Conservation (phyloP, 2,888 invertebrate species). For the Napeogenes inachia region DNA sequence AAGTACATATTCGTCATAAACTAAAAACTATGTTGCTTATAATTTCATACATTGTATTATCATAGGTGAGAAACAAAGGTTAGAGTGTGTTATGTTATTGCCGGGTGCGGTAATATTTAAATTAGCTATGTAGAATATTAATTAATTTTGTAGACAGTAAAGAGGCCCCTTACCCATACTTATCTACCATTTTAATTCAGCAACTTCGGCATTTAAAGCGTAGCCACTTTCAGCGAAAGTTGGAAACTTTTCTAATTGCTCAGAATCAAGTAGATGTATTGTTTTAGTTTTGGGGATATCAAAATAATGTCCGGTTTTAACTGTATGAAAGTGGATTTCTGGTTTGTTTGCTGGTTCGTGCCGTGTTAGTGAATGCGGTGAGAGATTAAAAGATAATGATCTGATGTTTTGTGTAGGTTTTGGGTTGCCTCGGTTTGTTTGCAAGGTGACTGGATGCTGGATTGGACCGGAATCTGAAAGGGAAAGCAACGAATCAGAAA, state of each 20-base stretch:
- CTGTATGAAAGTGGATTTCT: conserved; percentile 9
- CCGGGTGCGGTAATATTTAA: no score
- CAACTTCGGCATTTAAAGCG: conserved; percentile 11
- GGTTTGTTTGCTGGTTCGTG: conserved; percentile 8
- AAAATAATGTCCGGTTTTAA: conserved; percentile 12
- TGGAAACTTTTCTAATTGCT: conserved; percentile 17
- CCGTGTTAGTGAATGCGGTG: conserved; percentile 13
- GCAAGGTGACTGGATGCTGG: conserved; percentile 40
- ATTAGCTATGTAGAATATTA: neutral
- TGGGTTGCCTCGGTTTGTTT: conserved; percentile 32
- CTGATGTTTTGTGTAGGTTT: conserved; percentile 36
- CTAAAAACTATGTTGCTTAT: neutral
- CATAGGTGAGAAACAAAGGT: neutral
- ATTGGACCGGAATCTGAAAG: conserved; percentile 53
- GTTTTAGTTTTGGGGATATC: conserved; percentile 9
- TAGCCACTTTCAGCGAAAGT: conserved; percentile 18
- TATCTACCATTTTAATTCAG: conserved; percentile 16
- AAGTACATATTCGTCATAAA: conserved; percentile 5
- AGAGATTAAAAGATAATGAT: conserved; percentile 22
- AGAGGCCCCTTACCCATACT: no score
- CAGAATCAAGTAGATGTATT: conserved; percentile 16
- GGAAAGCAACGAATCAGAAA: conserved; percentile 52
- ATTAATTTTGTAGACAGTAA: no score
- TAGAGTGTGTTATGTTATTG: no score
- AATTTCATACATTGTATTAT: conserved; percentile 1